Evolutionary conservation across 2,888 invertebrate genomes (phyloP), one percentile per base, ranked within the genome.

Genomic region (Aethes cnicana): DNA sequence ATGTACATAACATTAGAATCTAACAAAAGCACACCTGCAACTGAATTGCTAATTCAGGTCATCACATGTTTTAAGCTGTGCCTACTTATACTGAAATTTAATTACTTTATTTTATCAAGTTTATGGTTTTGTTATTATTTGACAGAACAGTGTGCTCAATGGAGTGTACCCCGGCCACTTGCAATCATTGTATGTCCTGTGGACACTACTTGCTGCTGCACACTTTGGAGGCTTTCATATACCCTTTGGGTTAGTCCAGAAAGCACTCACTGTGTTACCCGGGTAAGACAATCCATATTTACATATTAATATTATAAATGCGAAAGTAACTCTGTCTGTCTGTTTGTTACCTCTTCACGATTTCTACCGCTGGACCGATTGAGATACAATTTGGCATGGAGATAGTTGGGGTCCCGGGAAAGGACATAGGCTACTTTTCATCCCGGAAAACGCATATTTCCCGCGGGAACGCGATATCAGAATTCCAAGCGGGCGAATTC

Each of bases 81-180:
- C 6, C 23, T 12, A 23, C 25, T 47, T 36, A 17, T 30, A n/a
- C 17, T 11, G 35, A 7, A 44, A 26, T 26, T 12, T 17, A 8
- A 18, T 20, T 17, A 7, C 5, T 9, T 3, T 17, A 4, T 3
- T 11, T 8, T 17, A 14, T 11, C 23, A 14, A 11, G 11, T 17
- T 23, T 16, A 7, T 33, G 6, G 36, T 23, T 11, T 12, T n/a
- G n/a, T n/a, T 46, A 16, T 47, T 58, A 33, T 53, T 87, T 90
- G 92, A 67, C 91, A 99, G 98, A 99, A 98, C 80, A 97, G 96
- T 76, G 91, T 99, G 56, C 94, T 96, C 75, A 98, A 97, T 91
- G 98, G 98, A 32, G 95, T 98, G 9, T 99, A 98, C 77, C 99
- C 99, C 20, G 98, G 97, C 0, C 97, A 98, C 58, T 92, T 98